Percentiles rank a stretch among this genome's conserved stretches.
Conservation (phyloP, 2,113 vertebrate species). For the Acanthochromis polyacanthus region DNA sequence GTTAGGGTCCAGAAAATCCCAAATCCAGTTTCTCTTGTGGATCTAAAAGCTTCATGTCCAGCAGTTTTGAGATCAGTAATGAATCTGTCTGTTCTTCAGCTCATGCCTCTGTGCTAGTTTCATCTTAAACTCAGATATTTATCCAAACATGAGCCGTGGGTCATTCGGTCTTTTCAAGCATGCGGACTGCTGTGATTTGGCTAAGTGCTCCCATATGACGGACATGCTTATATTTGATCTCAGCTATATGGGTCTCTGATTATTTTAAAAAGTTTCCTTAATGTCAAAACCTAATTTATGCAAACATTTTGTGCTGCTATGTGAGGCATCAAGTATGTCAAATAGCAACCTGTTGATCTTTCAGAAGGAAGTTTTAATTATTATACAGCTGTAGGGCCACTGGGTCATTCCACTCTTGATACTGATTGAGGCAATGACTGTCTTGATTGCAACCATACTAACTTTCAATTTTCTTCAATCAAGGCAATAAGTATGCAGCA, state of each 20-base stretch:
- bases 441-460: conserved; percentile 29
- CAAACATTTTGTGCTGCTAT: not conserved
- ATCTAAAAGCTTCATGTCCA: conserved; percentile 37
- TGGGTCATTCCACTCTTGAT: not conserved
- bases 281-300: not conserved
- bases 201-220: conserved; percentile 62
- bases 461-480: conserved; percentile 35
- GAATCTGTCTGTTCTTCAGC: conserved; percentile 18
- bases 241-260: conserved; percentile 1
- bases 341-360: not conserved
- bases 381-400: conserved; percentile 8
- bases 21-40: conserved; percentile 37
- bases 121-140: conserved; percentile 60
- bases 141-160: conserved; percentile 55
- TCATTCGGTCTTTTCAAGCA: conserved; percentile 20
- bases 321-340: not conserved
- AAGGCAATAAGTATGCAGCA: conserved; percentile 18
- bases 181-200: conserved; percentile 21
- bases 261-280: not conserved
- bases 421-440: conserved; percentile 31
- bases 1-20: conserved; percentile 15
- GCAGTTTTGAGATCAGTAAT: conserved; percentile 30
- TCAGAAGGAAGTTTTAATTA: not conserved
- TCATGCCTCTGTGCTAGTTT: conserved; percentile 52
- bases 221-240: conserved; percentile 44